Evolutionary conservation across 2,888 invertebrate genomes (phyloP), one percentile per base, ranked within the genome.

Genomic region (Galeopsomyia nigrocyanea): DNA sequence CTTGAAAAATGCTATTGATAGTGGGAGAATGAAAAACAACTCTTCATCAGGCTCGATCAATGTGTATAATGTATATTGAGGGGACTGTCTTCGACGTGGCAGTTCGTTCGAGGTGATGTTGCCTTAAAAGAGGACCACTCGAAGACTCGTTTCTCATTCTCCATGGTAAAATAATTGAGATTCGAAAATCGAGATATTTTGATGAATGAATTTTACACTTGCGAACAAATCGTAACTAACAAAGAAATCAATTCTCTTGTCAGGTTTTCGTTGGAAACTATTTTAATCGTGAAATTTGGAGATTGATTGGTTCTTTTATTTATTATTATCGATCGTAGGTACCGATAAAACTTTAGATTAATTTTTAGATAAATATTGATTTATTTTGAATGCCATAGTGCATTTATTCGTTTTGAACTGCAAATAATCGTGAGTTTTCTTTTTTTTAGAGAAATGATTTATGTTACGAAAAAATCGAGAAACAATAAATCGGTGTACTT

Each of bases 391-490:
- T 68, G 57, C 51, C 66, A 62, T 57, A 22, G 61, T 39, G 66
- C 73, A 73, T 74, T 71, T 74, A 74, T 76, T 76, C 76, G 75
- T 75, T 68, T 61, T 73, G 31, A 67, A 68, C 62, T 72, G 26
- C 17, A 50, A 68, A 16, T 61, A 39, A 53, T 53, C 21, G 14
- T 46, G n/a, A 31, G 13, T 47, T 49, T 6, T n/a, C 46, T 46
- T 21, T 16, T 26, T 51, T 31, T 19, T 53, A 31, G n/a, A 71
- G 50, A 26, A 64, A 49, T 65, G 47, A 73, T 62, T 31, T 62
- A 17, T 63, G 46, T 71, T 46, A 63, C 63, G 55, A 66, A 47
- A 50, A 62, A 55, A 67, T 65, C 69, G 60, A 63, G 22, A 19
- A 74, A 70, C 66, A 62, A 70, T 67, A 53, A 70, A 39, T 58